These are phyloP conservation scores for Sciurus carolinensis DNA, from an alignment of 2,797 vertebrate species.

Conservation along the genomic window DNA sequence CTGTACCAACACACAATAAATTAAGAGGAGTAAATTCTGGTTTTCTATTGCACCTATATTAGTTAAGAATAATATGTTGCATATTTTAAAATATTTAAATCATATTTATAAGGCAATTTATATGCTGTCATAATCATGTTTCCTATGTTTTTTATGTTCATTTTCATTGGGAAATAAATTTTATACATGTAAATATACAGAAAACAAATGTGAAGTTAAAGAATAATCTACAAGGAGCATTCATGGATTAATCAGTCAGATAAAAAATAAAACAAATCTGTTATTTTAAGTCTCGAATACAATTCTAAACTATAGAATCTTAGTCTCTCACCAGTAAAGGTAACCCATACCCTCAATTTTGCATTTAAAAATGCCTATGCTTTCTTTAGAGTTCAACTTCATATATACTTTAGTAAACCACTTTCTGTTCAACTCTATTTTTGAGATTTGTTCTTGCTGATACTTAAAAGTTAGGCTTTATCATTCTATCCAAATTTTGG, in stretches of 20 bases:
- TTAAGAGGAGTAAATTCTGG: background rate
- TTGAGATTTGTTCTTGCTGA: background rate
- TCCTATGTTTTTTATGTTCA: background rate
- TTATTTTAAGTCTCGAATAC: background rate
- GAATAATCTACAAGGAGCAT: background rate
- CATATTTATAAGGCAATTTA: background rate
- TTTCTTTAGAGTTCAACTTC: background rate
- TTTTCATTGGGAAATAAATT: conserved; percentile 19
- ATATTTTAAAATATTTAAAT: too few relatives aligned
- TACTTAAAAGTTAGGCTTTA: background rate
- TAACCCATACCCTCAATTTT: background rate
- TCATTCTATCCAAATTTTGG: background rate
- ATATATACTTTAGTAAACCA: background rate
- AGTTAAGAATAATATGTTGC: too few relatives aligned
- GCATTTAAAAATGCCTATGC: accelerated
- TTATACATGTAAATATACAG: background rate
- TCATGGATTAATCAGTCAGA: background rate
- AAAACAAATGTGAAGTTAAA: background rate
- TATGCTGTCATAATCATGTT: background rate
- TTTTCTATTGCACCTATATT: background rate
- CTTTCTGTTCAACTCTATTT: background rate
- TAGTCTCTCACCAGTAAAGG: background rate
- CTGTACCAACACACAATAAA: too few relatives aligned
- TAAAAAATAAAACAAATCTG: background rate
- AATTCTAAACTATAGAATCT: background rate